These are phyloP conservation scores for Epistrophella euchroma DNA, from an alignment of 2,888 invertebrate species.

Conservation along the genomic window DNA sequence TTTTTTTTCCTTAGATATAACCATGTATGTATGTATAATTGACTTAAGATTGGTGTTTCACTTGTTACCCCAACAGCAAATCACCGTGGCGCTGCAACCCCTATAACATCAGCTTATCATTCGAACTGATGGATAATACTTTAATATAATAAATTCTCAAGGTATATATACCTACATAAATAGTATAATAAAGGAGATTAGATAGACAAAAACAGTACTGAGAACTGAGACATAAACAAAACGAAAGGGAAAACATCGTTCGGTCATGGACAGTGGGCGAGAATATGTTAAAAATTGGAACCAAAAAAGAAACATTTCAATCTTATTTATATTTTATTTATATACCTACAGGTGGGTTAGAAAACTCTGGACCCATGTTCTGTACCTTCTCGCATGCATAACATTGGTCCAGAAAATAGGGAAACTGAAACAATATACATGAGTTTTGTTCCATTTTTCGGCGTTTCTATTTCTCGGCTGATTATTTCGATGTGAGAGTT, in stretches of 20 bases:
- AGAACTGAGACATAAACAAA: slow-evolving; percentile 64
- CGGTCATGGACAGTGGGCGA: neutral
- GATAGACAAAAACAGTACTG: slow-evolving; percentile 45
- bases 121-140: slow-evolving; percentile 59
- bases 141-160: slow-evolving; percentile 46
- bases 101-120: slow-evolving; percentile 39
- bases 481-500: too few relatives aligned
- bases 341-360: too few relatives aligned
- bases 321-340: too few relatives aligned
- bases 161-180: slow-evolving; percentile 65
- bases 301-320: neutral
- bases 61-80: neutral
- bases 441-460: too few relatives aligned
- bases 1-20: neutral
- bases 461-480: too few relatives aligned
- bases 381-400: too few relatives aligned
- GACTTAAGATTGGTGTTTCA: slow-evolving; percentile 12
- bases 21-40: neutral
- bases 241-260: slow-evolving; percentile 61
- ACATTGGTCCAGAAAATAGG: too few relatives aligned
- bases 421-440: too few relatives aligned
- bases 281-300: neutral
- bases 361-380: too few relatives aligned
- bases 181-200: slow-evolving; percentile 46
- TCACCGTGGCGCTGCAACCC: neutral